Conservation (phyloP, 2,113 vertebrate species). For the Tragelaphus imberbis region DNA sequence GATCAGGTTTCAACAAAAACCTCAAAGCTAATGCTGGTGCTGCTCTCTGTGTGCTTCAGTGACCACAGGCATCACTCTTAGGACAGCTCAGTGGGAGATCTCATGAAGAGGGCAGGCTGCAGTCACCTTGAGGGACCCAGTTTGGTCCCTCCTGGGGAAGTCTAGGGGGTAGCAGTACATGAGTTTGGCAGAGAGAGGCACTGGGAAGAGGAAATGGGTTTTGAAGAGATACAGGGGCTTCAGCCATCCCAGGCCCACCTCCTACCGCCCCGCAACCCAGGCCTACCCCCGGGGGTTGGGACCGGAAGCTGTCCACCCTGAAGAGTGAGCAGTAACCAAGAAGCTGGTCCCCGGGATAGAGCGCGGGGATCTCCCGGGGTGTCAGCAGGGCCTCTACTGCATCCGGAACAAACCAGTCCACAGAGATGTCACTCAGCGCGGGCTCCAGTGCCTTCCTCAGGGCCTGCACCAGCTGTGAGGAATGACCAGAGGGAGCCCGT, state of each 20-base stretch:
- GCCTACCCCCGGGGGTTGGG: conserved; percentile 76
- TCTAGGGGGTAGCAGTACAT: not conserved
- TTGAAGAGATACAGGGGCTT: not conserved
- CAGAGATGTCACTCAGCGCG: conserved; percentile 91
- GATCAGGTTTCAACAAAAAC: not conserved
- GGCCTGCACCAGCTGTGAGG: conserved; percentile 89
- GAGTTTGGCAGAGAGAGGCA: not conserved
- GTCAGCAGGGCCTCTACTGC: conserved; percentile 95
- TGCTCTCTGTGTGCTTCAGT: not conserved
- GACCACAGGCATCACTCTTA: not conserved
- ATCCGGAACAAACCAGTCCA: conserved; percentile 97
- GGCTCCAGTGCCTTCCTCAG: conserved; percentile 97
- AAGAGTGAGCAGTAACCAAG: conserved; percentile 94
- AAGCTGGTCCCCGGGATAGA: conserved; percentile 91
- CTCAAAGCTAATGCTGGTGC: not conserved
- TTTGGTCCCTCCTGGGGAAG: not conserved
- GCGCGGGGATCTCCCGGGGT: conserved; percentile 91
- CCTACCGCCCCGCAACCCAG: not conserved
- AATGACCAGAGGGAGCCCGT: not conserved
- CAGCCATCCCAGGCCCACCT: rapidly evolving
- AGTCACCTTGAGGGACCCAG: not conserved
- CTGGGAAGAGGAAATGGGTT: not conserved
- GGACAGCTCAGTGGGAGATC: not conserved
- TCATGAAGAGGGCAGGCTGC: not conserved
- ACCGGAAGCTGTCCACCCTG: conserved; percentile 85